Evolutionary conservation across 2,113 vertebrate genomes (phyloP).

Genomic region (Callaeas wilsoni): DNA sequence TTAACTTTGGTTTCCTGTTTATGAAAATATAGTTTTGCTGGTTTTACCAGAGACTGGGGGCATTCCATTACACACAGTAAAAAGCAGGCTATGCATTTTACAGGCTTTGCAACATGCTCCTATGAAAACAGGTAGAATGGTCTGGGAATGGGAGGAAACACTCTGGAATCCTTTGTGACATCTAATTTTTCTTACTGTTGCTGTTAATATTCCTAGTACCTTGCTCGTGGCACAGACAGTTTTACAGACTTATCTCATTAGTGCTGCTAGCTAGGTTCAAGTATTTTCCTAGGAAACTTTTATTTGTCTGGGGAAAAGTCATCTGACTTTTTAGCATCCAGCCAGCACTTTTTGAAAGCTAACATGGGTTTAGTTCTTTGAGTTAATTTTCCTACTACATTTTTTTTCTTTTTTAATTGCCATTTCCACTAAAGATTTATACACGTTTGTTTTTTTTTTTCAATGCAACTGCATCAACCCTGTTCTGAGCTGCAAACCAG

Average conservation of each 20-base stretch:
- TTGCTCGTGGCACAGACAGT: background rate
- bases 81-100: background rate
- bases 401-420: background rate
- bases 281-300: background rate
- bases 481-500: background rate
- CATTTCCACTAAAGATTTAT: background rate
- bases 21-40: background rate
- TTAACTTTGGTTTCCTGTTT: background rate
- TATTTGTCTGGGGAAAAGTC: background rate
- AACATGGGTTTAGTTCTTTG: background rate
- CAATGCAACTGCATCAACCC: accelerated
- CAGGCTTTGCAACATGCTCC: background rate
- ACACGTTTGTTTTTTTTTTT: background rate
- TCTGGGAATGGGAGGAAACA: background rate
- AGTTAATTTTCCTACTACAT: background rate
- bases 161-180: background rate
- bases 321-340: background rate
- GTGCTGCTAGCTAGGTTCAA: background rate
- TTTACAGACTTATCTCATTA: background rate
- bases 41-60: background rate
- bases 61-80: background rate
- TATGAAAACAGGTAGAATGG: background rate
- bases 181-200: background rate
- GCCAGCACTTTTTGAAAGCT: background rate
- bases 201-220: background rate